Conservation (phyloP, 2,797 vertebrate species). For the Sandelia bainsii region DNA sequence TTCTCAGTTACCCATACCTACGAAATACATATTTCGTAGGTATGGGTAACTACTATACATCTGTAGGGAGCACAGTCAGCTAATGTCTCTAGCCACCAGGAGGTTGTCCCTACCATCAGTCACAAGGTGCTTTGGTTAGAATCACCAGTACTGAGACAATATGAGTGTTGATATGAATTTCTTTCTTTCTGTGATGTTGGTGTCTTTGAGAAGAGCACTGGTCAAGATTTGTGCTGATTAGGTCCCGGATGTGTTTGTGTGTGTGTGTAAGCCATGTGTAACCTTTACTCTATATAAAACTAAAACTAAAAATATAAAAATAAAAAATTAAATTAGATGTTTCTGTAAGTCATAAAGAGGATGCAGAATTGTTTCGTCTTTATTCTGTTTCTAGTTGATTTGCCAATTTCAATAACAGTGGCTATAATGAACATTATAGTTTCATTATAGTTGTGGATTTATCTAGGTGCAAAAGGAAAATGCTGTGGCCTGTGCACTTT, state of each 20-base stretch:
- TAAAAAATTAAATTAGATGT: too few relatives aligned
- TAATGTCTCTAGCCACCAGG: neutral
- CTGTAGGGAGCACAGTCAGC: neutral
- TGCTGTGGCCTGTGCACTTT: conserved; percentile 19
- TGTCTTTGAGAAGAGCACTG: conserved; percentile 8
- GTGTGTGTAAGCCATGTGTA: neutral
- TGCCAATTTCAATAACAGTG: too few relatives aligned
- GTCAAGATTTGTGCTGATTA: conserved; percentile 18
- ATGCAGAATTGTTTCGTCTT: conserved; percentile 21
- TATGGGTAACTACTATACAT: conserved; percentile 6
- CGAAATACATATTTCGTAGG: conserved; percentile 15
- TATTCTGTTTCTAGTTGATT: too few relatives aligned
- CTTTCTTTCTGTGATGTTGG: neutral
- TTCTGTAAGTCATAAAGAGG: conserved; percentile 24
- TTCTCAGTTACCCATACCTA: too few relatives aligned
- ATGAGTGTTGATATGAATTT: neutral
- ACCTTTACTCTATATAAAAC: conserved; percentile 17
- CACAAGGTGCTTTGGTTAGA: neutral
- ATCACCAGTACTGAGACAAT: neutral
- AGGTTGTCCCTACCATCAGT: too few relatives aligned
- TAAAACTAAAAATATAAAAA: too few relatives aligned
- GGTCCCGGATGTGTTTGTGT: conserved; percentile 2
- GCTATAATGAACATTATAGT: too few relatives aligned
- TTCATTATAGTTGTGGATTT: too few relatives aligned
- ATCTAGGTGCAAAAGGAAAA: conserved; percentile 28